Percentiles rank a stretch among this genome's conserved stretches.
Evolutionary conservation across 2,797 vertebrate genomes (phyloP).

Genomic region (Chaenodraco wilsoni): DNA sequence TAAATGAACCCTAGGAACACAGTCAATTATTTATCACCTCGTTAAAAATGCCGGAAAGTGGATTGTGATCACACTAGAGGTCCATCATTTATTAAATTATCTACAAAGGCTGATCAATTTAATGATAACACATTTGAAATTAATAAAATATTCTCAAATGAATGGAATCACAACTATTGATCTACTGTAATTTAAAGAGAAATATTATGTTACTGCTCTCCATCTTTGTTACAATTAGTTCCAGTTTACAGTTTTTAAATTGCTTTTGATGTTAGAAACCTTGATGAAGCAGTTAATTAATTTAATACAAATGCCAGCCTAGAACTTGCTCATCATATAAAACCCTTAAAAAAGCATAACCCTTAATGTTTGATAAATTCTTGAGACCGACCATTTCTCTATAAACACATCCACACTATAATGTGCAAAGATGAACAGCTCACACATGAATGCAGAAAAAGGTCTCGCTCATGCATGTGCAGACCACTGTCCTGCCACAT

Average conservation of each 20-base stretch:
- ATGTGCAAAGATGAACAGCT: conserved; percentile 16
- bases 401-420: conserved; percentile 3
- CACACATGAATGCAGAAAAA: neutral
- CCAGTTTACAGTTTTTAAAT: no score
- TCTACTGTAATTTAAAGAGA: neutral
- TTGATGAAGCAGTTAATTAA: no score
- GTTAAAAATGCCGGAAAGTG: conserved; percentile 62
- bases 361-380: neutral
- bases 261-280: no score
- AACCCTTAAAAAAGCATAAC: no score
- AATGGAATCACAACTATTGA: neutral
- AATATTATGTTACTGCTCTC: neutral
- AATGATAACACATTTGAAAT: neutral
- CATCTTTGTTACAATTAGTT: neutral
- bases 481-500: conserved; percentile 9
- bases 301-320: neutral
- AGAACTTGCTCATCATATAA: neutral
- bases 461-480: conserved; percentile 3
- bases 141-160: neutral
- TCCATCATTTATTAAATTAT: conserved; percentile 26
- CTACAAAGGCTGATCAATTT: conserved; percentile 14
- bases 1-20: conserved; percentile 60
- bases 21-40: conserved; percentile 69
- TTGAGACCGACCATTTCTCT: neutral
- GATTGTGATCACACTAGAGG: conserved; percentile 52